Evolutionary conservation across 1,140 invertebrate species (phyloP), one percentile per base, ranked within the genome.

Genomic region (Drosophila miranda): DNA sequence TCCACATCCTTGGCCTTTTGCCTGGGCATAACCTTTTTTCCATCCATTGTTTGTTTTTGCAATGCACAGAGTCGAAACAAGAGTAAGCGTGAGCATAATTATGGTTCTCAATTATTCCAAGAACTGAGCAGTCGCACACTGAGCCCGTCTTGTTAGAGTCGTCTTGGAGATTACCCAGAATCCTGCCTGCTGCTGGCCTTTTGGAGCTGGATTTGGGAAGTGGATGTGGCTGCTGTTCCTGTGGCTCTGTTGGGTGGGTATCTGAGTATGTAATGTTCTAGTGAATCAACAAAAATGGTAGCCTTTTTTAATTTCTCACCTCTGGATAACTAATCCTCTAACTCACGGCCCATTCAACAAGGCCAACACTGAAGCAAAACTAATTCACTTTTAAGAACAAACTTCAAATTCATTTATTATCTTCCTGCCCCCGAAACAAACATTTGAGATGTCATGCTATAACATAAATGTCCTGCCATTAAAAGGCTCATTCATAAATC

Each of bases 321-420:
- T 44, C 19, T 44, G 2, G 13, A 44, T 26, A 49, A 1, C 0
- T 9, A 41, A 11, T 38, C 16, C 34, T 54, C 34, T 54, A 63
- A 83, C 59, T 83, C 80, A 83, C 79, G 28, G 19, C 19, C 49
- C 43, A 21, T 66, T 38, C 42, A 52, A 58, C 16, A 46, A 21
- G 21, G 60, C 23, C 69, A 82, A 81, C 63, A 80, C 60, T 45
- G 60, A 34, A 62, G 48, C 63, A 61, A 73, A 80, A 84, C 86
- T 86, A 80, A 86, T 86, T 77, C 73, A 77, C 72, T 80, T 84
- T 84, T 84, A 76, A 84, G 80, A 80, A 74, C 53, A 80, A 59
- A 59, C 50, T 48, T 51, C 26, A 59, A 48, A 78, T 44, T 56
- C 53, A 59, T 66, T 67, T 44, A 58, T 57, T 57, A 57, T 74